Conservation (phyloP, 2,113 vertebrate species). For the Epinephelus cyanopodus region DNA sequence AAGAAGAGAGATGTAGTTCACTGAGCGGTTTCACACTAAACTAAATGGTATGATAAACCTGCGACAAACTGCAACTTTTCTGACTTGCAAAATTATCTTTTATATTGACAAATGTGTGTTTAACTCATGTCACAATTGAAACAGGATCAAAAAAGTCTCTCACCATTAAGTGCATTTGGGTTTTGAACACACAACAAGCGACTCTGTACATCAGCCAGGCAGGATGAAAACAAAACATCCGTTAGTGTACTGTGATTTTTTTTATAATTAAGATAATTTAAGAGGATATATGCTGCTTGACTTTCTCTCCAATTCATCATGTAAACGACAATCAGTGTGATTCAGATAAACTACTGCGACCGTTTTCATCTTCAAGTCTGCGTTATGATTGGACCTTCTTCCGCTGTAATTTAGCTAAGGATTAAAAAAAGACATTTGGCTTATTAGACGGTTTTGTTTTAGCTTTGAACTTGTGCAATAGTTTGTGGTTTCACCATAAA, state of each 20-base stretch:
- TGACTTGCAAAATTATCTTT: no score
- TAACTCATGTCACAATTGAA: no score
- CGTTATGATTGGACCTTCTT: neutral
- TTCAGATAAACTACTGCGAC: neutral
- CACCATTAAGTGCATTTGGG: no score
- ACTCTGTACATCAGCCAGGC: neutral
- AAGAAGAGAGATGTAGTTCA: no score
- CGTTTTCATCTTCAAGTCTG: neutral
- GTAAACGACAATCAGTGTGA: neutral
- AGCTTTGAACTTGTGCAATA: neutral
- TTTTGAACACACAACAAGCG: no score
- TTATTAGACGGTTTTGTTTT: conserved; percentile 4
- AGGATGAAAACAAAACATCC: neutral
- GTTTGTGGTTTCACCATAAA: neutral
- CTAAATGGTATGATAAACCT: no score
- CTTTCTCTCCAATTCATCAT: neutral
- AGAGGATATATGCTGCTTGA: neutral
- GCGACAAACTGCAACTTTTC: no score
- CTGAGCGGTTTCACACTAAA: no score
- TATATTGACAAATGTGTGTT: no score
- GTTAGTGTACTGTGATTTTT: neutral
- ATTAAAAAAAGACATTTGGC: neutral
- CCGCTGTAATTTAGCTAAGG: neutral
- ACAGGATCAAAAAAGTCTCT: no score
- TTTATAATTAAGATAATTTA: neutral